A percentile compares a stretch with the other conserved stretches of the same genome.
Evolutionary conservation across 2,888 invertebrate genomes (phyloP).

Genomic region (Drosophila robusta): DNA sequence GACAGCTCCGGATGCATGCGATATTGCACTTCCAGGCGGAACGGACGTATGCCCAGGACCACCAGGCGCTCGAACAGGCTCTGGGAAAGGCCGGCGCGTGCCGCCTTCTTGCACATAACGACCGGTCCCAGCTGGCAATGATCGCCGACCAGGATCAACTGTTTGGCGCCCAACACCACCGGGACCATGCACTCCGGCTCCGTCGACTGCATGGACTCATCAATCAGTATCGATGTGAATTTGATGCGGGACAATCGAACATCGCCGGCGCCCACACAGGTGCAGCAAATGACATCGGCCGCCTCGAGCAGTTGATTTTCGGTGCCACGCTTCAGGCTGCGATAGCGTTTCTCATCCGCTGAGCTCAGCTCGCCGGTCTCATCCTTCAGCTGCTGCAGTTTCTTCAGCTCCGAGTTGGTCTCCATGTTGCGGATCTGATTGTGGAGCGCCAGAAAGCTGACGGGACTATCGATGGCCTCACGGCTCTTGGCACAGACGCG

Average conservation of each 20-base stretch:
- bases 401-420: conserved; percentile 95
- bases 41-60: conserved; percentile 98
- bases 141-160: conserved; percentile 98
- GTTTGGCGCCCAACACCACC: conserved; percentile 98
- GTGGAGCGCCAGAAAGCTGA: conserved; percentile 97
- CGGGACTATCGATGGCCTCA: conserved; percentile 99
- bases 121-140: conserved; percentile 99
- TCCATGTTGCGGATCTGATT: conserved; percentile 98
- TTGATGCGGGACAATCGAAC: conserved; percentile 96
- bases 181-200: conserved; percentile 99
- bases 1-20: conserved; percentile 99
- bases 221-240: conserved; percentile 98
- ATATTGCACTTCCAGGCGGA: conserved; percentile 98
- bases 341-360: conserved; percentile 97
- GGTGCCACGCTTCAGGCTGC: conserved; percentile 94
- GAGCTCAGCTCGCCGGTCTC: conserved; percentile 99
- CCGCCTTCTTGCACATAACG: conserved; percentile 99
- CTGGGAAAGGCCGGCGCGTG: conserved; percentile 97
- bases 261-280: conserved; percentile 99
- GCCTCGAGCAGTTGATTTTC: conserved; percentile 96
- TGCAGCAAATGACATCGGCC: conserved; percentile 99
- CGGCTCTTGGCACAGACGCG: conserved; percentile 98
- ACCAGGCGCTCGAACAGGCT: conserved; percentile 98
- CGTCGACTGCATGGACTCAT: conserved; percentile 98
- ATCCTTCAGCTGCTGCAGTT: conserved; percentile 97